Evolutionary conservation across 2,797 vertebrate species (phyloP), one percentile per base, ranked within the genome.

Genomic region (Huso huso): DNA sequence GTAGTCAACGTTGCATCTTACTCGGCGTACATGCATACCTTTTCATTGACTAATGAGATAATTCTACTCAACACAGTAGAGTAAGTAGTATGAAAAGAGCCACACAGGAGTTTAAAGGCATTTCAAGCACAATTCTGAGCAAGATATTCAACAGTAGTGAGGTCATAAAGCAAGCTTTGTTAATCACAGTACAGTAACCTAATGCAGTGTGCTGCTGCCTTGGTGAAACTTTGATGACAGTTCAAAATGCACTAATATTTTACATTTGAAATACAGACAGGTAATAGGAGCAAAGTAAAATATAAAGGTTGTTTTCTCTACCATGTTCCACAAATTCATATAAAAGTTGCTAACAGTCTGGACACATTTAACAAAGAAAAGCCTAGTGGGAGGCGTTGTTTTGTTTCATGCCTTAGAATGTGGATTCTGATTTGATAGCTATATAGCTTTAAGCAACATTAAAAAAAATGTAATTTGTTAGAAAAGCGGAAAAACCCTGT

Each of bases 401-500:
- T 66, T 58, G 12, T 18, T 50, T 55, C 60, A 68, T 63, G 18
- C 51, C 48, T 11, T n/a, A 55, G 61, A 61, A 51, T 63, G 52
- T 63, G 52, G 49, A 55, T 70, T 74, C 66, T 70, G 69, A 76
- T 74, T 67, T 64, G 68, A 72, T 63, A 59, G 73, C 69, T 72
- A 73, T 65, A 67, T 66, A 69, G 60, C 51, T 66, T 68, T 52
- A 63, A 63, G 64, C 68, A 15, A 62, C 48, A 10, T 37, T n/a
- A 52, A 62, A 63, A 52, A 62, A 51, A 50, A 11, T 60, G 62
- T 63, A 58, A 66, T 61, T 51, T 70, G 66, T 71, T 57, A 37
- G 71, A 71, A 58, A n/a, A 58, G 58, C 49, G 72, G 52, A 37
- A 50, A 57, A 76, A 77, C 79, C 71, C 73, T 80, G 70, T 71